A percentile compares a stretch with the other conserved stretches of the same genome.
These are phyloP conservation scores for Metacarcinus magister DNA, from an alignment of 2,888 invertebrate species.

Conservation along the genomic window DNA sequence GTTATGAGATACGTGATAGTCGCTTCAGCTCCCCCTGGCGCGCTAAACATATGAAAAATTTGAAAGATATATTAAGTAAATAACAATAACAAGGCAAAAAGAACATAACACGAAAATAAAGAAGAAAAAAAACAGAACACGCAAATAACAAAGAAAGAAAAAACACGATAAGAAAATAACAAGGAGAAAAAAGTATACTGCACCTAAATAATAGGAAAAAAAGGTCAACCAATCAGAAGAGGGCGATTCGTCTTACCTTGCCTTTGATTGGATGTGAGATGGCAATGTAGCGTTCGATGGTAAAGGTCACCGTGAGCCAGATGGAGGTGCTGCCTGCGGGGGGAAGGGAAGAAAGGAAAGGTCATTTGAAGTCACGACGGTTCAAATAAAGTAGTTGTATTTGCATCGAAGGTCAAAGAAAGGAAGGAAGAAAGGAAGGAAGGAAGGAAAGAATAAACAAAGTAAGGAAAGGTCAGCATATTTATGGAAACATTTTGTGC, in stretches of 20 bases:
- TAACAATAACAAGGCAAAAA: too few relatives aligned
- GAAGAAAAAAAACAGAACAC: background rate
- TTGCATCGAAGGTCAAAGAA: too few relatives aligned
- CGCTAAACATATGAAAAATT: background rate
- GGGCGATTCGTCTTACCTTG: background rate
- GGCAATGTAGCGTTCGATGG: slow-evolving; percentile 51
- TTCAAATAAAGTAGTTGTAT: background rate
- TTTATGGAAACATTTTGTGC: background rate
- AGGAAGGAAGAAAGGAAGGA: background rate
- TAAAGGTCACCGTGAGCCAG: slow-evolving; percentile 58
- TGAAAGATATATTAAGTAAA: background rate
- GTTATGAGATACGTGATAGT: slow-evolving; percentile 6
- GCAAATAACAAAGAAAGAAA: background rate
- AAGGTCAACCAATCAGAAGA: background rate
- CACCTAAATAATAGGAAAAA: too few relatives aligned
- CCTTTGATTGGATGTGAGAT: slow-evolving; percentile 44
- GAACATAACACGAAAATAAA: background rate
- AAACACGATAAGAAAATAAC: background rate
- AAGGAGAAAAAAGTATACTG: background rate
- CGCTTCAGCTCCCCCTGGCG: background rate
- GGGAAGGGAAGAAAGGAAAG: background rate
- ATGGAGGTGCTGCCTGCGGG: slow-evolving; percentile 56
- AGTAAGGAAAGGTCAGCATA: background rate
- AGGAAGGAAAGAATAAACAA: background rate
- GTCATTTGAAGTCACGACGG: background rate